A percentile compares a stretch with the other conserved stretches of the same genome.
Evolutionary conservation across 1,140 invertebrate genomes (phyloP).

Genomic region (Melipona quadrifasciata): DNA sequence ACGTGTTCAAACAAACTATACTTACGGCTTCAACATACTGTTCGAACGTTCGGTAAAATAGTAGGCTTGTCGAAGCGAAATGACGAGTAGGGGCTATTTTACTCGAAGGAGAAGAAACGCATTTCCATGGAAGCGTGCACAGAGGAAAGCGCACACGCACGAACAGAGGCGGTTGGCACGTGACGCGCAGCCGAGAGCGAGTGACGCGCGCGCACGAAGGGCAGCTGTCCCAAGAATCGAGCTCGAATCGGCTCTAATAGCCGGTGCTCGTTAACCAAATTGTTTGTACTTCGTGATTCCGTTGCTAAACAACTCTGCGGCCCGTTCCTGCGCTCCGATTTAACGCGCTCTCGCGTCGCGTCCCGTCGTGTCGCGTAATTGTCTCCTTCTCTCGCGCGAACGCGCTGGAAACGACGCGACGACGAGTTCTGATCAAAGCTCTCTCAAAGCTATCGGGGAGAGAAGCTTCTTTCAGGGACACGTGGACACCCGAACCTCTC

Average conservation of each 20-base stretch:
- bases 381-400: not conserved
- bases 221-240: constrained; percentile 61
- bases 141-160: constrained; percentile 63
- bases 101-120: constrained; percentile 35
- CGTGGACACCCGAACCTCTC: not conserved
- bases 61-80: not conserved
- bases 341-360: not conserved
- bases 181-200: constrained; percentile 62
- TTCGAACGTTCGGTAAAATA: not conserved
- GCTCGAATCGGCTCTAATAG: constrained; percentile 61
- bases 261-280: constrained; percentile 64
- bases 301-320: constrained; percentile 28
- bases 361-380: constrained; percentile 1
- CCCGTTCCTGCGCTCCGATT: not conserved
- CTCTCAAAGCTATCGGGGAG: no score
- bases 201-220: constrained; percentile 41
- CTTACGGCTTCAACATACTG: not conserved
- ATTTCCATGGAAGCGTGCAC: constrained; percentile 53
- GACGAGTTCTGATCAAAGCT: not conserved
- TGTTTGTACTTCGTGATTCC: constrained; percentile 65
- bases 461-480: not conserved
- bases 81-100: not conserved
- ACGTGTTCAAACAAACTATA: no score
- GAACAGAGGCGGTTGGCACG: constrained; percentile 62
- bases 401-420: not conserved